Base-by-base conservation (phyloP, 2,888 invertebrate genomes). In the Andricus curvator region DNA sequence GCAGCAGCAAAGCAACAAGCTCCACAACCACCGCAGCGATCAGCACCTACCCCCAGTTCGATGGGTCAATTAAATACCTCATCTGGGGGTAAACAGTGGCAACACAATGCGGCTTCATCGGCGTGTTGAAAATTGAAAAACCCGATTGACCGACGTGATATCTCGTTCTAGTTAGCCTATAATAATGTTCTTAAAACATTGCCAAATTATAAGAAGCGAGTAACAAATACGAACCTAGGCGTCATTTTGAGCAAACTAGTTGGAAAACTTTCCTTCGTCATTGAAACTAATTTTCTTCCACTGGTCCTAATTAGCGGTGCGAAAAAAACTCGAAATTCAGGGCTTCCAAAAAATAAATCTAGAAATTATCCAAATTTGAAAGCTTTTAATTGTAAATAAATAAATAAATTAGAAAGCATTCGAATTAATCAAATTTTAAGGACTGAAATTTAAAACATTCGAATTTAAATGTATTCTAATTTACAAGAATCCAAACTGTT, bases 1-100 rank as follows among this genome's bases (percentile, higher is more conserved):
- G 81, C 91, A 92, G 92, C 90, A 83, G 91, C 92, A 78, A 92
- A 92, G 85, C 92, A 92, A 87, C 92, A 92, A 86, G 92, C 92
- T 82, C 92, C 92, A 79, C 90, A 90, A 82, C 92, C 92, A 82
- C 92, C 92, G 81, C 92, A 88, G 86, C 79, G 88, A 67, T 86
- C 88, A n/a, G 74, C 74, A 85, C 88, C 90, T 84, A 85, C 86
- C 81, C 86, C 90, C 81, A 88, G 86, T 85, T 85, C 90, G 80
- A 87, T 90, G 88, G 88, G 88, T 84, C 87, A 89, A 78, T 86
- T 90, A 84, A 90, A 33, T 56, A 29, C 51, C 48, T 70, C 70
- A 29, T 70, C 74, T 74, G 74, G 74, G 74, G 74, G 74, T 74
- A 74, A 74, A 33, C 86, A 85, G 82, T 90, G 90, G 87, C 88